A percentile compares a stretch with the other conserved stretches of the same genome.
phyloP scores from a whole-genome alignment of 2,888 invertebrate genomes.

The Dromius quadrimaculatus region DNA sequence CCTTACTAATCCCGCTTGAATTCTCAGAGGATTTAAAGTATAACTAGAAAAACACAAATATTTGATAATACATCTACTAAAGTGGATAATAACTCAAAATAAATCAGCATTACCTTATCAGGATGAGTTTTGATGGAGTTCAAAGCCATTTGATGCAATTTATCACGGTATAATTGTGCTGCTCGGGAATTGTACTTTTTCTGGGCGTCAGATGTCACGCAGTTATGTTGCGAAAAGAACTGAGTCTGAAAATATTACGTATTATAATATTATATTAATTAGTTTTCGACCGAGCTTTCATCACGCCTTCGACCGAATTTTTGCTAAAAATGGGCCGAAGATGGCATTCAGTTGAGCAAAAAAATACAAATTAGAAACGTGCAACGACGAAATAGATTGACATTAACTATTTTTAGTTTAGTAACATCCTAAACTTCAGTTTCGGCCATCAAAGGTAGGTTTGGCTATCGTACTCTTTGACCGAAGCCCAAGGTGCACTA shows the following conservation, averaged over 20 bases:
- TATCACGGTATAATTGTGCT: constrained; percentile 93
- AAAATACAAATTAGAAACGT: too few relatives aligned
- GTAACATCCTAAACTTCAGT: too few relatives aligned
- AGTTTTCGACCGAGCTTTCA: too few relatives aligned
- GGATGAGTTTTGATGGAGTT: constrained; percentile 92
- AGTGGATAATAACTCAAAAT: background rate
- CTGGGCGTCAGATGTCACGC: constrained; percentile 90
- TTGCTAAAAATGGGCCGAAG: too few relatives aligned
- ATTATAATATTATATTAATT: too few relatives aligned
- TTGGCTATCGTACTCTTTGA: too few relatives aligned
- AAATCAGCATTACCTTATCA: constrained; percentile 75
- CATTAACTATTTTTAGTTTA: too few relatives aligned
- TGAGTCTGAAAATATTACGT: constrained; percentile 80
- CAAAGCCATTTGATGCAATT: constrained; percentile 83
- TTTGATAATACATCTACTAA: constrained; percentile 33
- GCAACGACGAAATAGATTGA: too few relatives aligned
- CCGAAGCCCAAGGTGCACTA: too few relatives aligned
- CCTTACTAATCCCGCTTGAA: constrained; percentile 58
- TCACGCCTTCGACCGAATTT: too few relatives aligned
- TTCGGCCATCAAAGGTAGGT: too few relatives aligned
- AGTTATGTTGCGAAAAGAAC: constrained; percentile 95
- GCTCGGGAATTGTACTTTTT: constrained; percentile 98
- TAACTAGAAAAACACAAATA: constrained; percentile 58
- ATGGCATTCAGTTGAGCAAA: too few relatives aligned
- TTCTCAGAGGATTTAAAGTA: constrained; percentile 57